Evolutionary conservation across 2,797 vertebrate species (phyloP), one percentile per base, ranked within the genome.

Genomic region (Brachyalestes nurse): DNA sequence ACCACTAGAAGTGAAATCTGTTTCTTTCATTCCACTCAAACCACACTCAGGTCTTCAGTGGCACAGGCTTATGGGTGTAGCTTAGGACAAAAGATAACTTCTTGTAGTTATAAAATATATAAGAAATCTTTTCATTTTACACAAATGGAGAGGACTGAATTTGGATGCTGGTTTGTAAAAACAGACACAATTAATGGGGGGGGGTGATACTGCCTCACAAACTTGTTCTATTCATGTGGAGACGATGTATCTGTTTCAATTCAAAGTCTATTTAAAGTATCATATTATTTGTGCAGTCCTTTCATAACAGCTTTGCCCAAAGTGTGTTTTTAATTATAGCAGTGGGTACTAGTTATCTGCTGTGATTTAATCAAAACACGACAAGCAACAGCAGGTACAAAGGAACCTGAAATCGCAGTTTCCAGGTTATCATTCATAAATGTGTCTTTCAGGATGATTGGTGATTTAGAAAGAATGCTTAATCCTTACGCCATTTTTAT

Each of bases 291-390:
- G 8, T 38, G 10, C 17, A 13, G 0, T 65, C 16, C 16, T 34
- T 58, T 74, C 13, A 21, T 60, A 42, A 42, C 9, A 74, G 72
- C 55, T 45, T n/a, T 74, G n/a, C 19, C 51, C 13, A 42, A n/a
- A 73, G 34, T 40, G 23, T 23, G 19, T 17, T 58, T 74, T 21
- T 58, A 58, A 12, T 6, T 40, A 5, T n/a, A 10, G 72, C 55
- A 45, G 38, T n/a, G 42, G 38, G 55, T 45, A 17, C 55, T 42
- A 40, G 38, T 58, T 74, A 74, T 74, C 58, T 58, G 10, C 55
- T 60, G 55, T 5, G 2, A 58, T 60, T 58, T 13, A 42, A 74
- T 8, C 34, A 7, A 72, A 51, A 34, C 16, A 7, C 12, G 10
- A 9, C 9, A 16, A 23, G 55, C 55, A 23, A 4, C 16, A 25